Evolutionary conservation across 1,140 invertebrate genomes (phyloP), one percentile per base, ranked within the genome.

Genomic region (Caenorhabditis tropicalis): DNA sequence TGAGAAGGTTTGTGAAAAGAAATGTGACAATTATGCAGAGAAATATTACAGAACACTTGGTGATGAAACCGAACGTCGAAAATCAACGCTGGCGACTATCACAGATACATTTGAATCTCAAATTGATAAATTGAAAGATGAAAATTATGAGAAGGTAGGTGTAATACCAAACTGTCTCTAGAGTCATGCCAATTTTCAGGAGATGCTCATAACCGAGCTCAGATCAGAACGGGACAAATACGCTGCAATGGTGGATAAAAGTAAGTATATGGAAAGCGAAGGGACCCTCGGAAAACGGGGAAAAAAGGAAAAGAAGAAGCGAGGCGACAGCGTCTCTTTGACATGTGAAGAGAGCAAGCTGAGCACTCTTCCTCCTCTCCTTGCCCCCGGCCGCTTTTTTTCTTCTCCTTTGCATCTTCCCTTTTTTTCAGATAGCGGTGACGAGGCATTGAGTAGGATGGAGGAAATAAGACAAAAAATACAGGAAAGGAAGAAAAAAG

Each of bases 391-490:
- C 43, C 79, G 9, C 2, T 51, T 27, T 49, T 81, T 46, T 51
- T 51, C 21, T 56, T 27, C n/a, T 51, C 19, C 49, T 56, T 27
- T 27, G 53, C 36, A 36, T 43, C 9, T 39, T 65, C 58, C 39
- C 7, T 74, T 74, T 43, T 74, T 74, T 74, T 15, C 65, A 74
- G 65, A 74, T 43, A 74, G 65, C 15, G 43, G 83, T 16, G 51
- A 65, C 79, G 65, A 84, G 53, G 65, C 58, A 48, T n/a, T 84
- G 19, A 46, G 65, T 60, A 19, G 79, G 16, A 85, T 86, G 85
- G 85, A 86, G 51, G 82, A 86, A 49, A 79, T 86, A 19, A 79
- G 79, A 15, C 82, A 85, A 48, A 86, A 86, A 46, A 86, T 86
- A 74, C 83, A 84, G 83, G 83, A 84, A 49, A 79, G 83, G 27